These are phyloP conservation scores for Liodrosophila aerea DNA, from an alignment of 2,888 invertebrate genomes.

Conservation along the genomic window DNA sequence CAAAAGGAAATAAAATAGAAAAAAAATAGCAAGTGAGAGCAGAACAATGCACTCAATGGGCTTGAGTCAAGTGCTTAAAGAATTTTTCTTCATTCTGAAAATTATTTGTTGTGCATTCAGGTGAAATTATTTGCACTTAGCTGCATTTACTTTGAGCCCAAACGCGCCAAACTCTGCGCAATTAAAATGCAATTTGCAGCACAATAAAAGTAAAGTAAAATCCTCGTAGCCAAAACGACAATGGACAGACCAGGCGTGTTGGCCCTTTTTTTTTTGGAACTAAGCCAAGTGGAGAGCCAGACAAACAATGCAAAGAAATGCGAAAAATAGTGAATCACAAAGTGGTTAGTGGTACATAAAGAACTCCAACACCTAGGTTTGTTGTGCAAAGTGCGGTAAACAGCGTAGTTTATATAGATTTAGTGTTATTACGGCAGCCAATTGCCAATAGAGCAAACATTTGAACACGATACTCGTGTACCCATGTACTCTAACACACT, in stretches of 20 bases:
- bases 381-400: conserved; percentile 20
- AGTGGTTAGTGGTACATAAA: conserved; percentile 7
- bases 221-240: conserved; percentile 1
- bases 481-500: too few species aligned
- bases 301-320: conserved; percentile 20
- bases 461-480: too few species aligned
- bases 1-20: not conserved
- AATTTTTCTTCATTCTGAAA: conserved; percentile 34
- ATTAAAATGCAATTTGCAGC: conserved; percentile 72
- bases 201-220: conserved; percentile 21
- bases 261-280: conserved; percentile 24
- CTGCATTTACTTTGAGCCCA: conserved; percentile 49
- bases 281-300: conserved; percentile 11
- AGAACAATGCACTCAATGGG: not conserved
- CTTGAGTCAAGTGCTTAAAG: conserved; percentile 49
- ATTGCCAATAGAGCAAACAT: conserved; percentile 7
- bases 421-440: not conserved
- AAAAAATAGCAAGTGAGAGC: not conserved
- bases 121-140: conserved; percentile 63
- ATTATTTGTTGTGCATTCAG: conserved; percentile 66
- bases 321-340: conserved; percentile 14
- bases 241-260: not conserved
- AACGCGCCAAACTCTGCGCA: conserved; percentile 44
- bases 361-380: conserved; percentile 15
- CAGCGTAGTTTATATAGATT: conserved; percentile 21